Base-by-base conservation (phyloP, 2,888 invertebrate species). In the Eristalinus aeneus region DNA sequence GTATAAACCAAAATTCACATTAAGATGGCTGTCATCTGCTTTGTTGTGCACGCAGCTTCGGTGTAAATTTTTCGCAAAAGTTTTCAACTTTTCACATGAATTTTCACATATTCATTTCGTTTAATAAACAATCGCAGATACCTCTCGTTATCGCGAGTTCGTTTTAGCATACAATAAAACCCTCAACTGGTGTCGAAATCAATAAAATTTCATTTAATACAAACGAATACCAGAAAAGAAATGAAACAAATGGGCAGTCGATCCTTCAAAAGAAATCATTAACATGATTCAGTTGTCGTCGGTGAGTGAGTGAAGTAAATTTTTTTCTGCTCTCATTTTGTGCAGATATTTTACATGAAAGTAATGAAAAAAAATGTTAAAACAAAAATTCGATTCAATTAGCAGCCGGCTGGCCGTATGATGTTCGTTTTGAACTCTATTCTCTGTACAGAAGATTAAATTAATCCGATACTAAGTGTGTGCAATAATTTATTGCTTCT, bases 1-100 rank as follows among this genome's bases (percentile, higher is more conserved):
- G 69, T 77, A 56, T 46, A 22, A 82, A 65, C 31, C 5, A 61
- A 27, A 82, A 74, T 61, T 56, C 27, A 27, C 23, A 78, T 11
- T 72, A 86, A 86, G 67, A 82, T 86, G 86, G 86, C 86, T 82
- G 86, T 86, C 86, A 86, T 81, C 81, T 86, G 86, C 77, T 86
- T 86, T 86, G 86, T 86, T 86, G 86, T 86, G 86, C 86, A 86
- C 82, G 77, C 73, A 86, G 77, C 77, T 77, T 82, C 82, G 69
- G 82, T 86, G 82, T 86, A 78, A 78, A 60, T 77, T 82, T 71
- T 86, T 86, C 86, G 86, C 86, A 67, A 85, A 72, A 86, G 56
- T 74, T 86, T 86, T 77, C 63, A 65, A 71, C 31, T 77, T 77
- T 86, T 78, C 74, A 71, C 65, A 74, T 23, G 69, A 77, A 65